phyloP scores from a whole-genome alignment of 2,113 vertebrate genomes.

The Synodontis membranacea region DNA sequence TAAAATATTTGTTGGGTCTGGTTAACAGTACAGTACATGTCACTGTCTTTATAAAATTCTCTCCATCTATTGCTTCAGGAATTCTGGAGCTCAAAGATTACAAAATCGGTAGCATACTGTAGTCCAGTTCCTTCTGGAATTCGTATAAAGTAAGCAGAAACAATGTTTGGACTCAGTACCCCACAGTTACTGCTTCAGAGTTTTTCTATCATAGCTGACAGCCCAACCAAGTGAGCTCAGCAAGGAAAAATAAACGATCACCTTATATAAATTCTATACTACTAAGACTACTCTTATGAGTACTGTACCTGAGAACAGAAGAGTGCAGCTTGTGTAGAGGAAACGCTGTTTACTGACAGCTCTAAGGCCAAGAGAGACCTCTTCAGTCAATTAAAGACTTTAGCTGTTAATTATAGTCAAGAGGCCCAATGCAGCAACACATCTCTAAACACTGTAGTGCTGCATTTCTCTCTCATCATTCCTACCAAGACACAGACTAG shows the following conservation, averaged over 20 bases:
- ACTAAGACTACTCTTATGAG: not conserved
- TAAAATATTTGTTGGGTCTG: not conserved
- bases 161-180: not conserved
- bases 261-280: not conserved
- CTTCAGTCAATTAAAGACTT: slow-evolving; percentile 33
- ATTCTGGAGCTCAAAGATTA: not conserved
- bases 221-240: not conserved
- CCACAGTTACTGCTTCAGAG: not conserved
- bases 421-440: not conserved
- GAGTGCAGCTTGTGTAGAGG: not conserved
- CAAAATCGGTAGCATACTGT: not conserved
- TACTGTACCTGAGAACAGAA: not conserved
- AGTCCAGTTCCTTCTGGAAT: not conserved
- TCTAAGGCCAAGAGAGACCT: not conserved
- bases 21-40: not conserved
- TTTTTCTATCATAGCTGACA: not conserved
- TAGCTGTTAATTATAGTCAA: slow-evolving; percentile 29
- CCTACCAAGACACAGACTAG: not conserved
- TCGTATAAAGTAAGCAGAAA: not conserved
- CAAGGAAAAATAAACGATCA: not conserved
- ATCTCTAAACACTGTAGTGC: not conserved
- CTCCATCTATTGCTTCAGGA: not conserved
- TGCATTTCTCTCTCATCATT: slow-evolving; percentile 3
- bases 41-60: not conserved
- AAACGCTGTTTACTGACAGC: not conserved